These are phyloP conservation scores for Lagocephalus sceleratus DNA, from an alignment of 2,797 vertebrate genomes.

Conservation along the genomic window DNA sequence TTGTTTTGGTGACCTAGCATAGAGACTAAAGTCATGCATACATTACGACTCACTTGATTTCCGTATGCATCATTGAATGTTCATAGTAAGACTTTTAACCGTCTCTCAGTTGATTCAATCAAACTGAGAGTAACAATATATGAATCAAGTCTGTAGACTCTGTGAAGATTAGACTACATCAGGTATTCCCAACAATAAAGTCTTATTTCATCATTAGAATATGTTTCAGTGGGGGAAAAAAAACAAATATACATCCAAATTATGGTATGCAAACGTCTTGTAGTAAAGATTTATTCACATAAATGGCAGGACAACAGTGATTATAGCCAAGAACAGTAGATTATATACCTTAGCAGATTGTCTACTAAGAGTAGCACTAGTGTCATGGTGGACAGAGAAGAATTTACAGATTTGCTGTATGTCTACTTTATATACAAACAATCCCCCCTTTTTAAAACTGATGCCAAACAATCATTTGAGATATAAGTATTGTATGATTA, in stretches of 20 bases:
- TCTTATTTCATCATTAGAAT: too few relatives aligned
- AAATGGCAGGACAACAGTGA: constrained; percentile 21
- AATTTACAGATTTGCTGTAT: constrained; percentile 33
- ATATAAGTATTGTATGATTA: background rate
- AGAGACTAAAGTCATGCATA: too few relatives aligned
- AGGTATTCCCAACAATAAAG: too few relatives aligned
- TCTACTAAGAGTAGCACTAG: constrained; percentile 11
- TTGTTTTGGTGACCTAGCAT: too few relatives aligned
- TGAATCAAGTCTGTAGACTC: too few relatives aligned
- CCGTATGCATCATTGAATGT: too few relatives aligned
- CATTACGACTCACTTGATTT: too few relatives aligned
- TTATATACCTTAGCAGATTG: constrained; percentile 11
- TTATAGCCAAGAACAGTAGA: constrained; percentile 11
- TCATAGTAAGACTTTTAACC: too few relatives aligned
- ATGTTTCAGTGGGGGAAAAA: background rate
- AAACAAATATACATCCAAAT: background rate
- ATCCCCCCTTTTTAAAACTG: constrained; percentile 12
- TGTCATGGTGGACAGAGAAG: constrained; percentile 10
- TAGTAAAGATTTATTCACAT: constrained; percentile 63
- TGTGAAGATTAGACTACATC: too few relatives aligned
- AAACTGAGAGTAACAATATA: too few relatives aligned
- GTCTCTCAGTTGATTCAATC: too few relatives aligned
- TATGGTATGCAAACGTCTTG: background rate
- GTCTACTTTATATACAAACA: constrained; percentile 18
- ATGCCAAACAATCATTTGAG: background rate